Conservation (phyloP, 30 jellyfish, hydroid and myxozoan species). For the Chrysaora quinquecirrha region DNA sequence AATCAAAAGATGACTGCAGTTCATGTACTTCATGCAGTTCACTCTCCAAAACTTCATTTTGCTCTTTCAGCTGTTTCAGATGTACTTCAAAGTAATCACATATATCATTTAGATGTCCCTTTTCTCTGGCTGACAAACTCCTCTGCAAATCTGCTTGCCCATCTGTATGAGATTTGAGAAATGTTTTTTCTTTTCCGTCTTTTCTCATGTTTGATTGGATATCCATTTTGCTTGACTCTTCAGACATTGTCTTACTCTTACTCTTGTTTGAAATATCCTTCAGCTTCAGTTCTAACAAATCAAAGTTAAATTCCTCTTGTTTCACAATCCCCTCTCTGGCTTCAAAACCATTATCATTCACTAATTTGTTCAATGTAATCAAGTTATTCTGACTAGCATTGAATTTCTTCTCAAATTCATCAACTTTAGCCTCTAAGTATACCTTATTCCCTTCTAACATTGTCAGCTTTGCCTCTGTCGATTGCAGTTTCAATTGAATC, state of each 20-base stretch:
- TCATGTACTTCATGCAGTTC: not conserved
- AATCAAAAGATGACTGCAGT: not conserved
- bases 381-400: constrained; percentile 8
- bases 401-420: constrained; percentile 37
- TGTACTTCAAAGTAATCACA: not conserved
- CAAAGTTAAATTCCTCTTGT: constrained; percentile 22
- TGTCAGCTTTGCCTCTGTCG: constrained; percentile 95
- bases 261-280: not conserved
- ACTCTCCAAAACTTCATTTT: constrained; percentile 3
- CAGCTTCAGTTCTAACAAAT: not conserved
- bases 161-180: no score
- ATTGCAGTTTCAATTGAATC: constrained; percentile 87
- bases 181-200: no score
- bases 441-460: constrained; percentile 88
- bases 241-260: no score
- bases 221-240: no score
- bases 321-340: not conserved
- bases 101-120: not conserved
- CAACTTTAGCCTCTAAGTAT: constrained; percentile 78
- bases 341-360: not conserved
- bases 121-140: not conserved
- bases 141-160: not conserved
- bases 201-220: no score
- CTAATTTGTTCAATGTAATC: not conserved
- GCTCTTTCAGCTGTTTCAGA: not conserved